These are phyloP conservation scores for Phorcus lineatus DNA, from an alignment of 2,888 invertebrate genomes.

Conservation along the genomic window DNA sequence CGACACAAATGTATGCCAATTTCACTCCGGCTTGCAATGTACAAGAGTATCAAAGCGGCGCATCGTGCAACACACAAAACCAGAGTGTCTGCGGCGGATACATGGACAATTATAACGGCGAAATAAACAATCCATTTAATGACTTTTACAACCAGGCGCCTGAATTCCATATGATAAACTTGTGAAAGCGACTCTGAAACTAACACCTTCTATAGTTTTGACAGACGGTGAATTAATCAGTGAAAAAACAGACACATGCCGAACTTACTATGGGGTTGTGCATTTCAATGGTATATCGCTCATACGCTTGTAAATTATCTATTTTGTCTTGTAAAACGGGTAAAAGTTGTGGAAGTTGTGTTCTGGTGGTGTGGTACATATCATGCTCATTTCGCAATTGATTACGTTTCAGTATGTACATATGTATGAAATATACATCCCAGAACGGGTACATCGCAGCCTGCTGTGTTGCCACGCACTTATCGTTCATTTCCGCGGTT, in stretches of 20 bases:
- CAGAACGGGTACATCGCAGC: not conserved
- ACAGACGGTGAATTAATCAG: slow-evolving; percentile 1
- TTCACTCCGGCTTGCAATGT: slow-evolving; percentile 11
- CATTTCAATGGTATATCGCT: slow-evolving; percentile 20
- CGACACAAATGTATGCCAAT: slow-evolving; percentile 24
- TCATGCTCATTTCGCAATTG: slow-evolving; percentile 18
- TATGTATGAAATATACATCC: not conserved
- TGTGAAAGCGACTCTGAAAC: slow-evolving; percentile 14
- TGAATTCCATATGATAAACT: slow-evolving; percentile 26
- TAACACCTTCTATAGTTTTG: slow-evolving; percentile 4
- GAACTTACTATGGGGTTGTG: slow-evolving; percentile 16
- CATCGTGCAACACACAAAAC: not conserved
- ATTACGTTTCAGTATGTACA: slow-evolving; percentile 17
- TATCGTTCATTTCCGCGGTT: not conserved
- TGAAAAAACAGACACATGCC: not conserved
- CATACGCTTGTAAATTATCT: slow-evolving; percentile 7
- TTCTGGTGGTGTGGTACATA: not conserved
- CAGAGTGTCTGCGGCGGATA: slow-evolving; percentile 18
- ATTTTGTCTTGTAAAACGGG: slow-evolving; percentile 25
- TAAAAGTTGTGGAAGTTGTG: not conserved
- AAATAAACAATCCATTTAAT: slow-evolving; percentile 23
- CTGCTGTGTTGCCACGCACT: not conserved
- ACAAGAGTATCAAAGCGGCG: slow-evolving; percentile 12
- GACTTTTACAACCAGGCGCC: slow-evolving; percentile 25
- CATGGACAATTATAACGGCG: slow-evolving; percentile 21